phyloP scores from a whole-genome alignment of 2,797 vertebrate species.

The Melanotaenia pygmaea region DNA sequence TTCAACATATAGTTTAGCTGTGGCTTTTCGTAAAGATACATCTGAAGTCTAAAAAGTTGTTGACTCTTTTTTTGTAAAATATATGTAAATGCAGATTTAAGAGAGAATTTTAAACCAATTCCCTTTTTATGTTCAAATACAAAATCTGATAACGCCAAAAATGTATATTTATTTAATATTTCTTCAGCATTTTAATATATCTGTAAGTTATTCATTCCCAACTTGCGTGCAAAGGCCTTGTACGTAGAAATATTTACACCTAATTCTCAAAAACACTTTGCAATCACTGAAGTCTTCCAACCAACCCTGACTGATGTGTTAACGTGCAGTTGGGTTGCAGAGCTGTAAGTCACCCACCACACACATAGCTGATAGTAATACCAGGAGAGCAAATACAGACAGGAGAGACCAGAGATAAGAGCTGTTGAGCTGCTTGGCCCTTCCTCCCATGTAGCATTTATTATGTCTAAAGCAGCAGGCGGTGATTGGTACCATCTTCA shows the following conservation, averaged over 20 bases:
- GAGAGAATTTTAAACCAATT: not conserved
- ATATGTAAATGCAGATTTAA: conserved; percentile 7
- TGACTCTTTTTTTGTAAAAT: not conserved
- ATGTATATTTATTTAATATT: not conserved
- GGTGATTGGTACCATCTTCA: conserved; percentile 35
- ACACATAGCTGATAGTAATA: conserved; percentile 70
- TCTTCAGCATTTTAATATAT: not conserved
- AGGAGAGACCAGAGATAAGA: conserved; percentile 61
- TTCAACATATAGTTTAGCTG: conserved; percentile 66
- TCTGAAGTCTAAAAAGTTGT: conserved; percentile 17
- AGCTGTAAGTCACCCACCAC: conserved; percentile 54
- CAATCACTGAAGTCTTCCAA: conserved; percentile 51
- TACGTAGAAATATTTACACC: not conserved
- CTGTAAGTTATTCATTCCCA: not conserved
- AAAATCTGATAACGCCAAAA: not conserved
- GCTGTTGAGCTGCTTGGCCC: conserved; percentile 45
- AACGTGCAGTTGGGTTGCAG: conserved; percentile 45
- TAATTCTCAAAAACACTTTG: conserved; percentile 20
- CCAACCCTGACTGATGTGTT: conserved; percentile 61
- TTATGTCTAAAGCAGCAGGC: conserved; percentile 45
- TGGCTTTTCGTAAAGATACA: conserved; percentile 73
- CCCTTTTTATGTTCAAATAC: too few relatives aligned
- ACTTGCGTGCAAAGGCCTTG: conserved; percentile 3
- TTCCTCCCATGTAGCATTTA: conserved; percentile 44
- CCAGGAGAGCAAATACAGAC: conserved; percentile 63